Base-by-base conservation (phyloP, 2,797 vertebrate genomes). In the Chrosomus eos region DNA sequence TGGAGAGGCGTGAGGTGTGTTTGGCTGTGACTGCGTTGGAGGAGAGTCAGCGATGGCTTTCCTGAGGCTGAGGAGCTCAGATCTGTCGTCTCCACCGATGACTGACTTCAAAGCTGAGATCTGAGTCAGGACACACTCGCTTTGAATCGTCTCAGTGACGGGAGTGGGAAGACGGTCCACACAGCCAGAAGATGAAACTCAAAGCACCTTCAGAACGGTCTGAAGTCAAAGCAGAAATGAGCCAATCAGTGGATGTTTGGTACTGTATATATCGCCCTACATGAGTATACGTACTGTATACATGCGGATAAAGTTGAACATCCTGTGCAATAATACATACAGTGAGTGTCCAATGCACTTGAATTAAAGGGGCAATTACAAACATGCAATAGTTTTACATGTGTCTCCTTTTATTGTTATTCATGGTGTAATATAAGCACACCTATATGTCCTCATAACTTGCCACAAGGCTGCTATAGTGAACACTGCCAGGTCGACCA, bases 1-100 rank as follows among this genome's bases (percentile, higher is more conserved):
- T 71, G 62, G 18, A 48, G 60, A 48, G 76, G 13, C 7, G 10
- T 36, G 73, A 36, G 36, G 53, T 4, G 73, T 58, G 48, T 76
- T 58, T 58, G 16, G 62, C 36, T 75, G 33, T 16, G 55, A 18
- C 58, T 31, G 62, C 26, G 38, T 31, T 67, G 43, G 67, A 53
- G 18, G 51, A 71, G 3, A 55, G 51, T 71, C 33, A 31, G 28
- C 26, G 53, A 72, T 72, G 68, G 51, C 19, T 81, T 81, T 62
- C 55, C 55, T 78, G 75, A 60, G 33, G 73, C 23, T 40, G 64
- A 70, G 43, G 23, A 51, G 45, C 78, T 80, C 48, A n/a, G 79
- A 81, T 81, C 79, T 74, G 72, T 74, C 70, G 9, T 19, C 48
- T 74, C 72, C 48, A 53, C 48, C 10, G 45, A 9, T 74, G 45